A percentile compares a stretch with the other conserved stretches of the same genome.
Conservation (phyloP, 1,140 invertebrate species). For the Penaeus indicus region DNA sequence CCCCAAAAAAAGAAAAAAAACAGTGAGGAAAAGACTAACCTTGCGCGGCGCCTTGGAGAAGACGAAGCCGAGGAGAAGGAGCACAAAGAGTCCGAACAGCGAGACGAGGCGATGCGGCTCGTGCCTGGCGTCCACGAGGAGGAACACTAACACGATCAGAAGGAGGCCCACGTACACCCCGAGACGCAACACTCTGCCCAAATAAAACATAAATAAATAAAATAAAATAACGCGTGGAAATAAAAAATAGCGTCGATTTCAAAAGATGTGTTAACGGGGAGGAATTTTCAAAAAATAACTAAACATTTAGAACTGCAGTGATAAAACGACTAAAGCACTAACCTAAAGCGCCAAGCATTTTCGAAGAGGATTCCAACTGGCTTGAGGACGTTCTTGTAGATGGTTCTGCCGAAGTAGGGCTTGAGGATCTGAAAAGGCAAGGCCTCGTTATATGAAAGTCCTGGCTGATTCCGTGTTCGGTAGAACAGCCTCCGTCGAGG, state of each 20-base stretch:
- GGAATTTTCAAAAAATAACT: no score
- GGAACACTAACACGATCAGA: conserved; percentile 73
- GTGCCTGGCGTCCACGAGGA: conserved; percentile 71
- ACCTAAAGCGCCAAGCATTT: conserved; percentile 29
- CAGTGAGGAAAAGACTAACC: conserved; percentile 66
- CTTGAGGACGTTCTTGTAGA: conserved; percentile 3
- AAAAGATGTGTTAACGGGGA: no score
- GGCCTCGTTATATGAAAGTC: neutral
- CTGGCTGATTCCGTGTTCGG: no score
- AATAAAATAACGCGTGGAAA: no score
- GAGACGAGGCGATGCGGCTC: conserved; percentile 74
- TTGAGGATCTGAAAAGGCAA: conserved; percentile 32
- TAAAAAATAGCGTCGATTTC: no score
- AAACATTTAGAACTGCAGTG: no score
- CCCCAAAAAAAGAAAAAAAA: no score
- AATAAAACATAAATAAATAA: no score
- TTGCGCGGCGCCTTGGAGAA: conserved; percentile 77
- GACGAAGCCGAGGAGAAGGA: conserved; percentile 71
- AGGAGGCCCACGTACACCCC: conserved; percentile 24
- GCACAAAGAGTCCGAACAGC: conserved; percentile 75
- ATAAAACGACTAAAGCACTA: neutral
- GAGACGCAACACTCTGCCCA: conserved; percentile 35
- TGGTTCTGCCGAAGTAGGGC: neutral
- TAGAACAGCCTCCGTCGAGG: no score
- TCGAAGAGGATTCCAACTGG: neutral